Evolutionary conservation across 2,888 invertebrate species (phyloP).

Genomic region (Dichetophora obliterata): DNA sequence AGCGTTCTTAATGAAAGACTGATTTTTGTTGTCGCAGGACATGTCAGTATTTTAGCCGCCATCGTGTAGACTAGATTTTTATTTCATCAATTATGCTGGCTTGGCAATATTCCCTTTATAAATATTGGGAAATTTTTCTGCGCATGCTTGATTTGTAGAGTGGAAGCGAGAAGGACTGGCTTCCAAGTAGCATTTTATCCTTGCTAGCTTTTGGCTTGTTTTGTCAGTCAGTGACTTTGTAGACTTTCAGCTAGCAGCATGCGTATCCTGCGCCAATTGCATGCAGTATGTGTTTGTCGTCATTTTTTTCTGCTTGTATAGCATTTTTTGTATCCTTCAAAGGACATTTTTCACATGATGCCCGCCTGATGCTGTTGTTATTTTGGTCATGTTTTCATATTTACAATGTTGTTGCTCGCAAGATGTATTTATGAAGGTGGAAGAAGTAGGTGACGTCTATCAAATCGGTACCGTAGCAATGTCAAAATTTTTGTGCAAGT

Average conservation of each 20-base stretch:
- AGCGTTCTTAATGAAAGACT: conserved; percentile 63
- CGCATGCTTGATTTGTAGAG: conserved; percentile 34
- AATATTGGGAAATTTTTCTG: conserved; percentile 19
- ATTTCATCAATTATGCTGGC: background rate
- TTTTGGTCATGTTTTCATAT: too few relatives aligned
- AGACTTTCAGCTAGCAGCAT: background rate
- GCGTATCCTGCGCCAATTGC: background rate
- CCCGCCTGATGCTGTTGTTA: too few relatives aligned
- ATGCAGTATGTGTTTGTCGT: background rate
- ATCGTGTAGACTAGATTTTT: conserved; percentile 2
- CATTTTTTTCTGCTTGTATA: background rate
- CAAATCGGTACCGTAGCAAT: too few relatives aligned
- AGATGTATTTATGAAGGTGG: too few relatives aligned
- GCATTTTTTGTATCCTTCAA: background rate
- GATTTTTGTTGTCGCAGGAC: conserved; percentile 51
- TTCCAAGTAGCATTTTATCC: background rate
- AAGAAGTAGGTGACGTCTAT: too few relatives aligned
- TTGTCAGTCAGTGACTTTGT: background rate
- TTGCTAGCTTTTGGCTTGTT: background rate
- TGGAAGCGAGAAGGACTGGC: conserved; percentile 31
- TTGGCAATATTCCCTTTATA: conserved; percentile 2
- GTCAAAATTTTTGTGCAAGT: too few relatives aligned
- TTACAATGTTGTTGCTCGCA: too few relatives aligned
- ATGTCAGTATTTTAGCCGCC: conserved; percentile 36
- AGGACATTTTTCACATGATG: background rate